Conservation (phyloP, 1,140 invertebrate species). For the Cotesia glomerata region DNA sequence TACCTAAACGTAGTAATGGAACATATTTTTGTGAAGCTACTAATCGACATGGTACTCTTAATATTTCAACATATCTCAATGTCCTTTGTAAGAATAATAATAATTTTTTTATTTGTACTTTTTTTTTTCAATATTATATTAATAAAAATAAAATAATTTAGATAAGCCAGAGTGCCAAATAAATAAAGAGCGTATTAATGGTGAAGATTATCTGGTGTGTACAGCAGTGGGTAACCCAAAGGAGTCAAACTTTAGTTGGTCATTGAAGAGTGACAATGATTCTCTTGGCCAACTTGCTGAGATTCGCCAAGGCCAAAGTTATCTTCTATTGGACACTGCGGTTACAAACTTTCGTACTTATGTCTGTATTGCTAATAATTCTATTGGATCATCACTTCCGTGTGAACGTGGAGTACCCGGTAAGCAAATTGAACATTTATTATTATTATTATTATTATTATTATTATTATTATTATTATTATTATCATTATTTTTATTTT, state of each 20-base stretch:
- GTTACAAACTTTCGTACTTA: constrained; percentile 79
- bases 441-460: not conserved
- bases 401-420: constrained; percentile 78
- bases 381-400: constrained; percentile 74
- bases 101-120: not conserved
- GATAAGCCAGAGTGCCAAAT: constrained; percentile 86
- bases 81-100: constrained; percentile 76
- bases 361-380: constrained; percentile 83
- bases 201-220: constrained; percentile 79
- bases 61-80: constrained; percentile 72
- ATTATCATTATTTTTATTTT: not conserved
- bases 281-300: constrained; percentile 66
- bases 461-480: not conserved
- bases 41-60: constrained; percentile 76
- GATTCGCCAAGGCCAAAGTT: constrained; percentile 67
- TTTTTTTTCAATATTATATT: constrained; percentile 29
- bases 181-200: constrained; percentile 73
- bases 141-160: constrained; percentile 49
- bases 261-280: constrained; percentile 82
- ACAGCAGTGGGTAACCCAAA: constrained; percentile 81
- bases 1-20: constrained; percentile 71
- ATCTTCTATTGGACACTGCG: constrained; percentile 70
- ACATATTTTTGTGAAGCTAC: constrained; percentile 78
- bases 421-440: constrained; percentile 32
- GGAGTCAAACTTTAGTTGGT: constrained; percentile 84